Evolutionary conservation across 1,140 invertebrate species (phyloP), one percentile per base, ranked within the genome.

Genomic region (Eurosta solidaginis): DNA sequence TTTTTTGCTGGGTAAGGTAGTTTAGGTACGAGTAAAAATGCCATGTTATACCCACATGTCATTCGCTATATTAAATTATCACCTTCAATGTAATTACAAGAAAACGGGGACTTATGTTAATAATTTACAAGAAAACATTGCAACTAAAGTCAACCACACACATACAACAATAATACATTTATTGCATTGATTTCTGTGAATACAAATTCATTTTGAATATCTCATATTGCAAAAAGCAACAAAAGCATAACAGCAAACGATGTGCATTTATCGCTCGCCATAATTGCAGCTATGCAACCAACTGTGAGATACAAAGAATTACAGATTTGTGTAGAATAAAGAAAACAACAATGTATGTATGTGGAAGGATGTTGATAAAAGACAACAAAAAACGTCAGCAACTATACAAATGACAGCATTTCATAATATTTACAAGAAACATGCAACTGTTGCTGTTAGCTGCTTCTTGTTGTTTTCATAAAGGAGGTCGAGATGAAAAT

Each of bases 351-450:
- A 59, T 59, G 27, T n/a, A 14, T 12, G 12, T 17, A 47, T n/a
- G 45, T 10, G 22, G 6, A 25, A 3, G 17, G 6, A 54, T 10
- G 27, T 10, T 22, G 14, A 27, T 25, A 52, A 22, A 1, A 22
- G 12, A 25, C 49, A 52, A 6, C 49, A n/a, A 68, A 42, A 4
- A 68, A 36, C 14, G 47, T 45, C 25, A 75, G 74, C 42, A 75
- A 42, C 44, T 12, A 47, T 10, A 1, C 40, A 50, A 75, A 75
- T 20, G 74, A 22, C 84, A 85, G 81, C 84, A 85, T 84, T 84
- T 85, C 84, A 85, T 85, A 85, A 85, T 85, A 85, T 85, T 85
- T 85, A 85, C 84, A 85, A 85, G 83, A 85, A 85, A 84, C 84
- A 85, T 84, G 84, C 84, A 85, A 85, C 84, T 85, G 84, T 81